Evolutionary conservation across 1,140 invertebrate species (phyloP).

Genomic region (Propsilocerus akamusi): DNA sequence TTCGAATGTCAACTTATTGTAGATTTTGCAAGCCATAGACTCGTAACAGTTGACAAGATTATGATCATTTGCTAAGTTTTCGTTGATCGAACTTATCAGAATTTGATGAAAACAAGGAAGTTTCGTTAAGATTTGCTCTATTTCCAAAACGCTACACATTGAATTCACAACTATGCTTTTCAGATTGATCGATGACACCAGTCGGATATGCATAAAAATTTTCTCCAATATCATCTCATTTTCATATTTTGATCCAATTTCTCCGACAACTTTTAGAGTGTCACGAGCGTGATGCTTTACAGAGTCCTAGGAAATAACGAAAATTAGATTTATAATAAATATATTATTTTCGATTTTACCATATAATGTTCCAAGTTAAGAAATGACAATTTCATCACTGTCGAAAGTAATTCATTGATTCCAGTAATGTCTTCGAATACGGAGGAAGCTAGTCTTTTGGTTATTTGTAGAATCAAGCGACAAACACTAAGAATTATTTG

Average conservation of each 20-base stretch:
- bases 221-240: constrained; percentile 10
- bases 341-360: no score
- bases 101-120: no score
- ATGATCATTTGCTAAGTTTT: no score
- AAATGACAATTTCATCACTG: constrained; percentile 24
- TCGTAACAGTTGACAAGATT: not conserved
- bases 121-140: no score
- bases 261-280: constrained; percentile 23
- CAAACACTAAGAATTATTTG: constrained; percentile 20
- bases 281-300: constrained; percentile 31
- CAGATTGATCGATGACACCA: no score
- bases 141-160: no score
- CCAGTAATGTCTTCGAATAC: constrained; percentile 6
- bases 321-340: no score
- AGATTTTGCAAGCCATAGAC: not conserved
- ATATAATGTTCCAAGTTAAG: constrained; percentile 30
- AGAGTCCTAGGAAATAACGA: no score
- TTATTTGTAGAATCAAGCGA: constrained; percentile 18
- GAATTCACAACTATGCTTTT: no score
- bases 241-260: constrained; percentile 15
- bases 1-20: not conserved
- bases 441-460: constrained; percentile 14
- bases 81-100: no score
- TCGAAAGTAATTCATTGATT: not conserved
- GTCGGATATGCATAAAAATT: constrained; percentile 8